Evolutionary conservation across 2,797 vertebrate genomes (phyloP).

Genomic region (Coregonus suidteri): DNA sequence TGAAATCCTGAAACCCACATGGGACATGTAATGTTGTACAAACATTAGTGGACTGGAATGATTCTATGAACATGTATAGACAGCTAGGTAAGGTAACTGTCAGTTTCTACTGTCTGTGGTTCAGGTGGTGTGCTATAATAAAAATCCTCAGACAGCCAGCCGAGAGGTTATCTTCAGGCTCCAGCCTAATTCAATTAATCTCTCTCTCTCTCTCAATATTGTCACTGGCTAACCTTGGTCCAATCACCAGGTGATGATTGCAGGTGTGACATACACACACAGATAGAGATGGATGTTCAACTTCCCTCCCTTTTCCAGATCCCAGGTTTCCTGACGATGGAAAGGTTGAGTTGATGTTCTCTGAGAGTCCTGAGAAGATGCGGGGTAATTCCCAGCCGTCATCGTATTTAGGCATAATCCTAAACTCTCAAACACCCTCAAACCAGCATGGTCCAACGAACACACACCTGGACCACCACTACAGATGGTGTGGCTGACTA

Average conservation of each 20-base stretch:
- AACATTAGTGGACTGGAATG: neutral
- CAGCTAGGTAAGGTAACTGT: neutral
- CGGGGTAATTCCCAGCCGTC: constrained; percentile 67
- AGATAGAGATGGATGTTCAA: neutral
- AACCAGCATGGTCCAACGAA: no score
- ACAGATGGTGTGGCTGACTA: neutral
- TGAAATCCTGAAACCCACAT: no score
- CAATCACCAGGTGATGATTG: constrained; percentile 16
- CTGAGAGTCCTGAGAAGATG: constrained; percentile 81
- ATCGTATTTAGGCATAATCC: constrained; percentile 5
- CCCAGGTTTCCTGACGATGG: constrained; percentile 82
- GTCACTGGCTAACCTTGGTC: constrained; percentile 44
- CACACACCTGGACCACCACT: neutral
- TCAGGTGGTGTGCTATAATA: constrained; percentile 89
- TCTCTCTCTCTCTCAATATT: constrained; percentile 29
- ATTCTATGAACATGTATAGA: neutral
- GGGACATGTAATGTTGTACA: no score
- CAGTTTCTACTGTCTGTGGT: neutral
- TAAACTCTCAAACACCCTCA: neutral
- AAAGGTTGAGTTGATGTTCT: constrained; percentile 86
- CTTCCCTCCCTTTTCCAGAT: constrained; percentile 65
- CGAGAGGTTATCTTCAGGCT: constrained; percentile 84
- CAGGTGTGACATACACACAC: constrained; percentile 23
- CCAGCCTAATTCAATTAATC: constrained; percentile 58
- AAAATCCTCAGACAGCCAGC: constrained; percentile 69